Percentiles rank a stretch among this genome's conserved stretches.
Conservation (phyloP, 2,797 vertebrate species). For the Myotis myotis region DNA sequence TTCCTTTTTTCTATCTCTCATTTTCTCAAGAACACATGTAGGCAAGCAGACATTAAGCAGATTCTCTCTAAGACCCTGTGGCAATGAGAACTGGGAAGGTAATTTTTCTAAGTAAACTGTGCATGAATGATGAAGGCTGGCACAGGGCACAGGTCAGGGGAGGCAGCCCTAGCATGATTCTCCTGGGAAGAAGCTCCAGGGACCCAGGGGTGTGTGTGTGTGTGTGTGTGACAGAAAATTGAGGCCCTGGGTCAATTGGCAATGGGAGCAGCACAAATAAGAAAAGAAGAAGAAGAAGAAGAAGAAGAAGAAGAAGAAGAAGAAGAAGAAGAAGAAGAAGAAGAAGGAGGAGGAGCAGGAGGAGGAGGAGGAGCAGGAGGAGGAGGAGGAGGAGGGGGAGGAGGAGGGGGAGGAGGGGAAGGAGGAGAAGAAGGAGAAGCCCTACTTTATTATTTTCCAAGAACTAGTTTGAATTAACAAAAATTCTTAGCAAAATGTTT, state of each 20-base stretch:
- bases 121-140: background rate
- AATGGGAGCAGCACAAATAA: background rate
- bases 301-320: background rate
- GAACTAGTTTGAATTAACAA: background rate
- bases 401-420: background rate
- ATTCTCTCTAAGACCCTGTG: background rate
- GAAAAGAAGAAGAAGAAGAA: background rate
- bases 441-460: background rate
- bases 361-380: background rate
- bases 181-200: background rate
- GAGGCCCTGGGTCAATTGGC: background rate
- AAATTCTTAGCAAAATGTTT: background rate
- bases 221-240: background rate
- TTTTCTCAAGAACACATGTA: background rate
- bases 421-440: background rate
- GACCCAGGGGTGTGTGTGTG: background rate
- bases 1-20: background rate
- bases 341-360: background rate
- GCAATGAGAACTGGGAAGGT: background rate
- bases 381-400: too few relatives aligned
- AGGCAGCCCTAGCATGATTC: background rate
- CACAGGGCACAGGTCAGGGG: background rate
- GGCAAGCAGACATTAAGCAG: background rate
- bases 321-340: background rate
- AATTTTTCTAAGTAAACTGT: background rate